Conservation (phyloP, 2,888 invertebrate genomes). For the Andrena bicolor region DNA sequence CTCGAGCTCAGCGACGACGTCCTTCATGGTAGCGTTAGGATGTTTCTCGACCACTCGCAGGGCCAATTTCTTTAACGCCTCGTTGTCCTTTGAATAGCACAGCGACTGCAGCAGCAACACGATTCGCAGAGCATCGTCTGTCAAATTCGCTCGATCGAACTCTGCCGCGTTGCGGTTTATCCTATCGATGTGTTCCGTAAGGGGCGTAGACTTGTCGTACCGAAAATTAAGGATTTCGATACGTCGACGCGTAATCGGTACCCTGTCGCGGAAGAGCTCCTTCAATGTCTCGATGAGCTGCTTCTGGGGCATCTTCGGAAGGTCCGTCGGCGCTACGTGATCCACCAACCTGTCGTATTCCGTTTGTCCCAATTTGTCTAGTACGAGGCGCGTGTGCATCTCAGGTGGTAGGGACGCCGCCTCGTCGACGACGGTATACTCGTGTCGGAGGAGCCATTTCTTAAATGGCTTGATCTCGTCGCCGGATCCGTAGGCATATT, state of each 20-base stretch:
- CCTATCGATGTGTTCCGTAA: background rate
- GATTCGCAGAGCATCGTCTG: slow-evolving; percentile 4
- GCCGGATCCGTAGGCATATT: background rate
- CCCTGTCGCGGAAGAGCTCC: background rate
- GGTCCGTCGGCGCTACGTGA: slow-evolving; percentile 3
- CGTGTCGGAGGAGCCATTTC: background rate
- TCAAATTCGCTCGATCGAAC: slow-evolving; percentile 8
- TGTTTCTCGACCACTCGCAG: slow-evolving; percentile 10
- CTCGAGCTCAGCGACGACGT: slow-evolving; percentile 9
- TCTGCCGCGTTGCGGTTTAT: slow-evolving; percentile 27
- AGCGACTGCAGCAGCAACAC: slow-evolving; percentile 2
- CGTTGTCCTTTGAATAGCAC: background rate
- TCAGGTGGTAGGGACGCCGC: background rate
- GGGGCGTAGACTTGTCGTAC: slow-evolving; percentile 2
- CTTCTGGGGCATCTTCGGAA: background rate
- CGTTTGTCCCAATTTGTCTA: slow-evolving; percentile 1
- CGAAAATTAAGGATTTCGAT: slow-evolving; percentile 24
- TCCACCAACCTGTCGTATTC: slow-evolving; percentile 3
- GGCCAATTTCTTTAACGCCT: background rate
- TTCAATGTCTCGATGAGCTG: background rate
- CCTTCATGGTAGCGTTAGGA: background rate
- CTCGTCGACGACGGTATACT: background rate
- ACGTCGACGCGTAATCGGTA: slow-evolving; percentile 11
- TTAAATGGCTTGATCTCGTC: background rate
- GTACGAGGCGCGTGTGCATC: slow-evolving; percentile 3